Conservation (phyloP, 2,888 invertebrate genomes). For the Polietes domitor region DNA sequence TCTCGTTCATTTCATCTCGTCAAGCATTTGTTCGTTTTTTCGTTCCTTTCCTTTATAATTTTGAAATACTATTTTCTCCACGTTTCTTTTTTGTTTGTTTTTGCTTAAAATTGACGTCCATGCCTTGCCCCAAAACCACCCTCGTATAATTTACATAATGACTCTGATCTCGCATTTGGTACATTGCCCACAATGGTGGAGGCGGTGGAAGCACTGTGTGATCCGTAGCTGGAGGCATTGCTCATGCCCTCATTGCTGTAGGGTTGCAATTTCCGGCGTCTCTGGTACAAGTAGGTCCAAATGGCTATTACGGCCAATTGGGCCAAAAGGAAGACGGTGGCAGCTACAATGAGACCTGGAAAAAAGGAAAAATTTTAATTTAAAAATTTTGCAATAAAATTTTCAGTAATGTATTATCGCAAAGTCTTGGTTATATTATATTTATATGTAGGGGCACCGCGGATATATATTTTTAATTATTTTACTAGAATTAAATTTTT, state of each 20-base stretch:
- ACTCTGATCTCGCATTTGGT: constrained; percentile 86
- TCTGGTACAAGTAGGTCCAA: constrained; percentile 94
- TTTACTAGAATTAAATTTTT: too few relatives aligned
- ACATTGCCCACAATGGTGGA: constrained; percentile 74
- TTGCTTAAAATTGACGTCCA: constrained; percentile 76
- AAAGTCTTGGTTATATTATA: too few relatives aligned
- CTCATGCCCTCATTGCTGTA: constrained; percentile 72
- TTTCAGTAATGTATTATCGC: too few relatives aligned
- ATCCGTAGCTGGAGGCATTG: constrained; percentile 70
- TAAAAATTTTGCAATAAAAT: too few relatives aligned
- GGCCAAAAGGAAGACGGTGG: constrained; percentile 91
- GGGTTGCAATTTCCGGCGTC: constrained; percentile 83
- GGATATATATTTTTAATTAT: too few relatives aligned
- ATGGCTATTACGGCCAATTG: constrained; percentile 93
- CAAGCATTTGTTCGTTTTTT: too few relatives aligned
- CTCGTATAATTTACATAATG: constrained; percentile 93
- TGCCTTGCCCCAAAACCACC: constrained; percentile 87
- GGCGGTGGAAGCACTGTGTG: constrained; percentile 71
- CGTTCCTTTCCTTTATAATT: constrained; percentile 46
- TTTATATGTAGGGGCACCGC: too few relatives aligned
- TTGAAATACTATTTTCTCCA: constrained; percentile 51
- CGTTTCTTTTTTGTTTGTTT: constrained; percentile 32
- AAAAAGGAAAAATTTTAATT: too few relatives aligned
- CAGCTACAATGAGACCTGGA: constrained; percentile 91
- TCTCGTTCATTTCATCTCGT: constrained; percentile 6